These are phyloP conservation scores for Nymphalis urticae DNA, from an alignment of 2,888 invertebrate species.

Conservation along the genomic window DNA sequence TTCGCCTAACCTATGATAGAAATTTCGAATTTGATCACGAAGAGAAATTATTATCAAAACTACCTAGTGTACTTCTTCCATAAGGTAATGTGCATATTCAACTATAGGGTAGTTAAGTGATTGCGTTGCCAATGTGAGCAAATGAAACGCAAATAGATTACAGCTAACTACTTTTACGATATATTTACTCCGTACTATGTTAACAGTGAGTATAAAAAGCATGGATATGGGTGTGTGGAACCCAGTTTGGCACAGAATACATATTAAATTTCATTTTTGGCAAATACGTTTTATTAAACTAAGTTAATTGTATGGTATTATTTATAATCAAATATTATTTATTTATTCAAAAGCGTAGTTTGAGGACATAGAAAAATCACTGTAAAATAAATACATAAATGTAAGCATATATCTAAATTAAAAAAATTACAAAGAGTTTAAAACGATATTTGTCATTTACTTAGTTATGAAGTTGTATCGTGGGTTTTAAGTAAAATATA, in stretches of 20 bases:
- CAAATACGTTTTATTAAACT: conserved; percentile 26
- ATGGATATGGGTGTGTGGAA: conserved; percentile 56
- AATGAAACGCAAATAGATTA: conserved; percentile 72
- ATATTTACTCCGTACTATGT: conserved; percentile 47
- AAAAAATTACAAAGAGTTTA: too few species aligned
- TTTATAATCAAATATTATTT: conserved; percentile 4
- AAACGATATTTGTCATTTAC: too few species aligned
- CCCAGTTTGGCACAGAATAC: conserved; percentile 76
- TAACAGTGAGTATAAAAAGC: conserved; percentile 61
- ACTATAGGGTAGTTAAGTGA: conserved; percentile 69
- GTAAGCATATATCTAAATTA: too few species aligned
- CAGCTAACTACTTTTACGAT: conserved; percentile 74
- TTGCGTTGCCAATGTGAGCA: conserved; percentile 69
- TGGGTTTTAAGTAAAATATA: too few species aligned
- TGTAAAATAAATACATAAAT: neutral
- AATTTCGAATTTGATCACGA: conserved; percentile 80
- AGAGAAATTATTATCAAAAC: conserved; percentile 80
- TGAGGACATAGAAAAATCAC: neutral
- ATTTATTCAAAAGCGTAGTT: conserved; percentile 20
- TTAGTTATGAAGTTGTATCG: too few species aligned
- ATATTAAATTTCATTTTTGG: conserved; percentile 32
- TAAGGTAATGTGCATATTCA: conserved; percentile 74
- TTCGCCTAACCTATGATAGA: conserved; percentile 81
- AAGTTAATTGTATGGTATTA: conserved; percentile 10
- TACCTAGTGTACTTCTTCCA: conserved; percentile 75